Evolutionary conservation across 2,113 vertebrate species (phyloP).

Genomic region (Phodopus roborovskii): DNA sequence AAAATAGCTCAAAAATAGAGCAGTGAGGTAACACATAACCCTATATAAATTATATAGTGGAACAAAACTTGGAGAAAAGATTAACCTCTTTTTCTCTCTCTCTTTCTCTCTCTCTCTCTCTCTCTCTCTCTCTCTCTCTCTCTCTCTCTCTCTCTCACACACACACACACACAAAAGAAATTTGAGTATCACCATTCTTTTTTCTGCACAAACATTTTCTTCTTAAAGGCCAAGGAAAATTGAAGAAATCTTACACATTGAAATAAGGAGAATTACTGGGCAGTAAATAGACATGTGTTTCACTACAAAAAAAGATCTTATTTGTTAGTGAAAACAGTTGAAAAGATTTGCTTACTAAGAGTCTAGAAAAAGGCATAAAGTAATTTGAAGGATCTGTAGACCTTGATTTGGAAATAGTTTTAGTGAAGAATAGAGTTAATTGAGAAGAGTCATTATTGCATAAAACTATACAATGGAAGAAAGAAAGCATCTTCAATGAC

Average conservation of each 20-base stretch:
- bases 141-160: not conserved
- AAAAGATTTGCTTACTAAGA: not conserved
- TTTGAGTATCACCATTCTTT: not conserved
- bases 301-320: not conserved
- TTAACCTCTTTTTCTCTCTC: not conserved
- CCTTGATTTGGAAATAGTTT: not conserved
- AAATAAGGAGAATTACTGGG: fast-evolving
- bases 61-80: not conserved
- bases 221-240: not conserved
- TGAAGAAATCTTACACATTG: not conserved
- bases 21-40: not conserved
- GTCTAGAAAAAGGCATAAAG: not conserved
- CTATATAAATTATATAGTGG: not conserved
- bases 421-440: not conserved
- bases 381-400: not conserved
- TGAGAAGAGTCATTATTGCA: not conserved
- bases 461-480: no score
- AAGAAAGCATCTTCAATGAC: no score
- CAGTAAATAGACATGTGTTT: not conserved
- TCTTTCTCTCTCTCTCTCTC: no score
- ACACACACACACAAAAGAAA: not conserved
- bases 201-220: not conserved
- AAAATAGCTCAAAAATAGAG: not conserved
- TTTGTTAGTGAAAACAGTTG: not conserved
- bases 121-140: no score